Evolutionary conservation across 2,113 vertebrate species (phyloP).

Genomic region (Tupaia tana): DNA sequence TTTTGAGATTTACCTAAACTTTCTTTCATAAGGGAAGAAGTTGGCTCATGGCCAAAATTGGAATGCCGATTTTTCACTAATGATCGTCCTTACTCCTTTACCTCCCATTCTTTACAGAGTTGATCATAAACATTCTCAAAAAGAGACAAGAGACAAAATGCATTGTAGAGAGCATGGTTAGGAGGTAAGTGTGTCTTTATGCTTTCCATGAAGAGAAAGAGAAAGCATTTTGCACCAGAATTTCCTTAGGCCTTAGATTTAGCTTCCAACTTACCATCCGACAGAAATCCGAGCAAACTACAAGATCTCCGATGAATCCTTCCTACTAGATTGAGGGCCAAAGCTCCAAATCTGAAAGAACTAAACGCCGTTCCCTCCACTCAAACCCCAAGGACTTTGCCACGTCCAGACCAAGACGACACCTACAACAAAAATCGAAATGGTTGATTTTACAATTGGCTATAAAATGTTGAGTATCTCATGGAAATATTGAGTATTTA

Average conservation of each 20-base stretch:
- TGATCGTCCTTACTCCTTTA: conserved; percentile 32
- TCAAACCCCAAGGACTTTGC: not conserved
- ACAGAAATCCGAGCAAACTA: not conserved
- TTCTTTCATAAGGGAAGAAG: not conserved
- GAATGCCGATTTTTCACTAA: not conserved
- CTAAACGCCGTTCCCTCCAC: not conserved
- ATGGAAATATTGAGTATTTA: not conserved
- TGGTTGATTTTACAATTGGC: not conserved
- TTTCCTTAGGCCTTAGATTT: conserved; percentile 53
- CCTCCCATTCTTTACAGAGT: not conserved
- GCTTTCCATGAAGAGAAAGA: conserved; percentile 21
- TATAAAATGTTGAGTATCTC: not conserved
- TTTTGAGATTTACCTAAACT: not conserved
- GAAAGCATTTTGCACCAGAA: not conserved
- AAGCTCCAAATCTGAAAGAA: conserved; percentile 18
- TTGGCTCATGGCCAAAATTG: not conserved
- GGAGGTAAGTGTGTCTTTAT: not conserved
- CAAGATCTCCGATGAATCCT: not conserved
- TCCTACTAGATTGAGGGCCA: not conserved
- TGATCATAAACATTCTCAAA: conserved; percentile 36
- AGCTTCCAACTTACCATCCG: conserved; percentile 47
- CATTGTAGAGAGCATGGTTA: conserved; percentile 26
- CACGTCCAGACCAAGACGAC: not conserved
- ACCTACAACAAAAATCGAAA: not conserved
- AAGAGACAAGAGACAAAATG: not conserved